Conservation (phyloP, 2,113 vertebrate genomes). For the Neofelis nebulosa region DNA sequence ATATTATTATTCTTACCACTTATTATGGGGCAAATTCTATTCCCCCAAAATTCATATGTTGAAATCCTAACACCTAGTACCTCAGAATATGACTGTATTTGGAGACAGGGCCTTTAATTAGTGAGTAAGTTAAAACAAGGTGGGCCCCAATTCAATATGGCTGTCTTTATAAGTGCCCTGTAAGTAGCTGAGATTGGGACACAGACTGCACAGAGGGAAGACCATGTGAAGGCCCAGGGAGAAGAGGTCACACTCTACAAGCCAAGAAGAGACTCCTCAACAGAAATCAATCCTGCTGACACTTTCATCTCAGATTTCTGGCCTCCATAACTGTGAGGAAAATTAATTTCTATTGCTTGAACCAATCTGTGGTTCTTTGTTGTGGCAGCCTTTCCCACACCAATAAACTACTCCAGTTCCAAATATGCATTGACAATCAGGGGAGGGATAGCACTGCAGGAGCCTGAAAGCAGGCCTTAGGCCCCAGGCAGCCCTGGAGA, state of each 20-base stretch:
- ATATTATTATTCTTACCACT: neutral
- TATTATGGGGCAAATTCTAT: neutral
- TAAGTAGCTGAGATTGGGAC: neutral
- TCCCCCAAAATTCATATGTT: too few species aligned
- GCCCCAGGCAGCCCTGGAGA: neutral
- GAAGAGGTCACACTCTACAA: rapidly evolving
- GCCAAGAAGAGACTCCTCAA: neutral
- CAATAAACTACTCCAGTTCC: too few species aligned
- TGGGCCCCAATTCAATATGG: neutral
- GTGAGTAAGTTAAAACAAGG: neutral
- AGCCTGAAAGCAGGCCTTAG: too few species aligned
- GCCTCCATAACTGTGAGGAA: neutral
- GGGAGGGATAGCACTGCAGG: neutral
- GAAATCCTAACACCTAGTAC: neutral
- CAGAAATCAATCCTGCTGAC: too few species aligned
- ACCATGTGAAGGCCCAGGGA: neutral
- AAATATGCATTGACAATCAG: neutral
- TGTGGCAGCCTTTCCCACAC: neutral
- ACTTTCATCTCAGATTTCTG: too few species aligned
- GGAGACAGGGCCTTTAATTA: neutral
- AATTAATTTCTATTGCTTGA: neutral
- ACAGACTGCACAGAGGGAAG: neutral
- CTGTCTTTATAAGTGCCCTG: neutral
- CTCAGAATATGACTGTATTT: neutral
- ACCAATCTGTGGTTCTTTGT: too few species aligned